Evolutionary conservation across 2,888 invertebrate genomes (phyloP).

Genomic region (Mythimna lalbum): DNA sequence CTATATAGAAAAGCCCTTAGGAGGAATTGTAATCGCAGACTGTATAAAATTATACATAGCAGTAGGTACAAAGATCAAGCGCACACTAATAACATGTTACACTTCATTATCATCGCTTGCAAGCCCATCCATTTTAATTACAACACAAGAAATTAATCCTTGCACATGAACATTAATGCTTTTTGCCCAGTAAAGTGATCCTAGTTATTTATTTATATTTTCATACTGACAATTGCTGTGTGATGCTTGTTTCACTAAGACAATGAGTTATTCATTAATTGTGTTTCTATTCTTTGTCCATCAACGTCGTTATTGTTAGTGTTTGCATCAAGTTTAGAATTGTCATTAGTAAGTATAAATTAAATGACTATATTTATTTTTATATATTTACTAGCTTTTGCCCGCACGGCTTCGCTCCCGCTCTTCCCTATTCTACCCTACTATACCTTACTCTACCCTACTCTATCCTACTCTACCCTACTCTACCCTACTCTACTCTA

Average conservation of each 20-base stretch:
- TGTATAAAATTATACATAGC: slow-evolving; percentile 20
- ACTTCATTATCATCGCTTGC: slow-evolving; percentile 37
- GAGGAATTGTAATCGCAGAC: not conserved
- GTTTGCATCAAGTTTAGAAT: slow-evolving; percentile 11
- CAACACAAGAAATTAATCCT: slow-evolving; percentile 25
- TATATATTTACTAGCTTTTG: no score
- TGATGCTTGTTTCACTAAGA: slow-evolving; percentile 14
- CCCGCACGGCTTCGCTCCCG: no score
- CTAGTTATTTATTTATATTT: not conserved
- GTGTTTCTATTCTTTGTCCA: slow-evolving; percentile 2
- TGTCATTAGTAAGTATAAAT: slow-evolving; percentile 2
- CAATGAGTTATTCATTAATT: slow-evolving; percentile 12
- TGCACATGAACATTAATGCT: not conserved
- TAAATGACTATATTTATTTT: not conserved
- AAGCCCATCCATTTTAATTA: slow-evolving; percentile 35
- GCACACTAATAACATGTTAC: slow-evolving; percentile 29
- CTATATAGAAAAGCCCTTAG: no score
- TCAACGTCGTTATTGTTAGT: slow-evolving; percentile 16
- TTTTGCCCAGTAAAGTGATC: slow-evolving; percentile 35
- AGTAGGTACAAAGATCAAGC: slow-evolving; percentile 41
- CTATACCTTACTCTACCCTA: no score
- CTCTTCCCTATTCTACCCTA: no score
- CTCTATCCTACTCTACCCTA: no score
- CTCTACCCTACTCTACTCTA: no score
- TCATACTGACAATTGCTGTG: slow-evolving; percentile 3